phyloP scores from a whole-genome alignment of 2,797 vertebrate genomes.

The Enteromius treurensis region DNA sequence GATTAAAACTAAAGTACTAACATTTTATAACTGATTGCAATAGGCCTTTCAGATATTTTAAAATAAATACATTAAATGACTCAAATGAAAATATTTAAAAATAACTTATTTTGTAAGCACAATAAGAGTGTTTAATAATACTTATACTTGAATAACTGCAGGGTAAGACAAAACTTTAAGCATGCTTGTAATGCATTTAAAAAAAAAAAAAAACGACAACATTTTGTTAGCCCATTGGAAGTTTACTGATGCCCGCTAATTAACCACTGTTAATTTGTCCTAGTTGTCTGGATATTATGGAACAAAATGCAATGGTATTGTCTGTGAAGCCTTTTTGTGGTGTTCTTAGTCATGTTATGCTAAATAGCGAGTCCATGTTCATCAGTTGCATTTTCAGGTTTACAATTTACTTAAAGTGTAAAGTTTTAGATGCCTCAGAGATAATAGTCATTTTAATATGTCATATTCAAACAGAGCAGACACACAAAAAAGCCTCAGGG shows the following conservation, averaged over 20 bases:
- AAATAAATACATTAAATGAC: not conserved
- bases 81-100: not conserved
- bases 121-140: not conserved
- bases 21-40: not conserved
- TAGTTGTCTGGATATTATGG: not conserved
- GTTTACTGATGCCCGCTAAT: not conserved
- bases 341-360: not conserved
- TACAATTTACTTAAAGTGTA: not conserved
- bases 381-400: not conserved
- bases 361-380: not conserved
- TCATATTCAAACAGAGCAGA: not conserved
- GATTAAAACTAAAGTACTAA: not conserved
- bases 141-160: not conserved
- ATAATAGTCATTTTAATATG: conserved; percentile 3
- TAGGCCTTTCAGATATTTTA: not conserved
- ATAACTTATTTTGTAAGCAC: not conserved
- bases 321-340: not conserved
- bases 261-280: not conserved
- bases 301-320: not conserved
- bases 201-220: not conserved
- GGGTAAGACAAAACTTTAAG: not conserved
- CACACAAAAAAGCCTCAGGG: not conserved
- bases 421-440: not conserved
- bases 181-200: not conserved
- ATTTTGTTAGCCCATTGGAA: not conserved